phyloP scores from a whole-genome alignment of 2,888 invertebrate genomes.

The Pimpla rufipes region DNA sequence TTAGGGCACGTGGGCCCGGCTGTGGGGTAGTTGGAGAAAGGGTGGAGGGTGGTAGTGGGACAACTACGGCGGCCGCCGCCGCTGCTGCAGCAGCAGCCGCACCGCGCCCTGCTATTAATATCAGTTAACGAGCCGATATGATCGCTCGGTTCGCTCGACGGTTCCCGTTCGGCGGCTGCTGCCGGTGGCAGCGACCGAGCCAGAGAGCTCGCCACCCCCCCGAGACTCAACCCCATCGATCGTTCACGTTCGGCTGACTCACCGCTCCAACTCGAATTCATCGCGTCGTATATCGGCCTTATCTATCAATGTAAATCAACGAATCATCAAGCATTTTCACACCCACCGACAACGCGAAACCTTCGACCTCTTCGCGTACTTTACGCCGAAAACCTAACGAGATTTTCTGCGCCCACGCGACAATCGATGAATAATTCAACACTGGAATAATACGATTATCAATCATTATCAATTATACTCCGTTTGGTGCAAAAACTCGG shows the following conservation, averaged over 20 bases:
- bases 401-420: neutral
- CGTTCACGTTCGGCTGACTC: constrained; percentile 75
- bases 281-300: constrained; percentile 68
- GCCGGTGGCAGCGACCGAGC: constrained; percentile 62
- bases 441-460: constrained; percentile 30
- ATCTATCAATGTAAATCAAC: constrained; percentile 70
- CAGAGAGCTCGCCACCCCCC: constrained; percentile 55
- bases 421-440: constrained; percentile 34
- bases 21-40: constrained; percentile 38
- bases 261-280: constrained; percentile 68
- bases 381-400: neutral
- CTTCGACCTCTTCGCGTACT: neutral
- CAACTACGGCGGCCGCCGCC: constrained; percentile 35
- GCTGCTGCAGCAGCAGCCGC: constrained; percentile 60
- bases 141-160: constrained; percentile 79
- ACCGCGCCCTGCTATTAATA: constrained; percentile 85
- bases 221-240: constrained; percentile 73
- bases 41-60: constrained; percentile 59
- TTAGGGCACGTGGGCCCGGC: constrained; percentile 76
- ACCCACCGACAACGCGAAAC: constrained; percentile 38
- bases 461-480: constrained; percentile 36
- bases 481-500: neutral
- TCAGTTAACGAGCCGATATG: constrained; percentile 85
- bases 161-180: constrained; percentile 64
- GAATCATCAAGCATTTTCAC: constrained; percentile 66